Evolutionary conservation across 92 coral and sea anemone genomes (phyloP).

Genomic region (Epizoanthus fatuus): DNA sequence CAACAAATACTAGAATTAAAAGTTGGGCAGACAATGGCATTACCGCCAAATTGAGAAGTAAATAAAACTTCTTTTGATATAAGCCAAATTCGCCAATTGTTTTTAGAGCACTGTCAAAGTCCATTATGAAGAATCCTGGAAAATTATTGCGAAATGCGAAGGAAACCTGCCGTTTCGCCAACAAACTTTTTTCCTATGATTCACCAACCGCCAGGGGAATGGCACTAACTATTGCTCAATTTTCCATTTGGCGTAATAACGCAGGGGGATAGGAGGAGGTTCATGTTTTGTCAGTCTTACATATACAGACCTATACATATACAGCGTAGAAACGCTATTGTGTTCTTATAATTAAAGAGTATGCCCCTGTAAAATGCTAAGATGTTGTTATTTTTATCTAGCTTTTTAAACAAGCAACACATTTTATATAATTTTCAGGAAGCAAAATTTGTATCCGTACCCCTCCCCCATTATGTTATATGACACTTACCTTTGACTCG

Average conservation of each 20-base stretch:
- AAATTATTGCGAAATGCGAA: neutral
- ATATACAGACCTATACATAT: no score
- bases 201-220: neutral
- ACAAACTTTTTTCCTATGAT: neutral
- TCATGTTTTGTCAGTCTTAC: no score
- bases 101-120: conserved; percentile 75
- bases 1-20: conserved; percentile 81
- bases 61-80: conserved; percentile 75
- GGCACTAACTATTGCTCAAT: conserved; percentile 18
- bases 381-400: no score
- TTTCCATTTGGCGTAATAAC: no score
- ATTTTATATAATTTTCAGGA: neutral
- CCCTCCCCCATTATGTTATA: neutral
- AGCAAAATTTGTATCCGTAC: conserved; percentile 1
- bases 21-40: conserved; percentile 75
- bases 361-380: no score
- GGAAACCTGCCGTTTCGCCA: neutral
- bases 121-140: conserved; percentile 53
- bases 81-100: conserved; percentile 90
- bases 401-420: no score
- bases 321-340: no score
- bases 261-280: no score
- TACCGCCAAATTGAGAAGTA: conserved; percentile 69
- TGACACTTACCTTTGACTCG: neutral
- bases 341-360: no score